phyloP scores from a whole-genome alignment of 2,888 invertebrate genomes.

The Blomia tropicalis region DNA sequence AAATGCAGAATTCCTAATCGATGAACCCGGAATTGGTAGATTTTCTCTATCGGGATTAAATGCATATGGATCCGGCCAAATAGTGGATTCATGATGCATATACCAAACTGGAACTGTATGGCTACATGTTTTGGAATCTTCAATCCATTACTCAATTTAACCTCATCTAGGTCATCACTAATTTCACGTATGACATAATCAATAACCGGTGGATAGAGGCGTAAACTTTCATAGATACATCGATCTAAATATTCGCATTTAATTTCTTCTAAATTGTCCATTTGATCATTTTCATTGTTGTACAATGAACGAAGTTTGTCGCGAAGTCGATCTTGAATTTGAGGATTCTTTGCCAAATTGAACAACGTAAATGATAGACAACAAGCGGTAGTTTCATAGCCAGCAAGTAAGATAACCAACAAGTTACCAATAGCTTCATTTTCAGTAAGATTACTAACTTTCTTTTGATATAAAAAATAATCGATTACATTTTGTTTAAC shows the following conservation, averaged over 20 bases:
- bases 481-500: constrained; percentile 7
- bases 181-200: constrained; percentile 25
- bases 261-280: not conserved
- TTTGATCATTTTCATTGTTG: not conserved
- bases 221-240: constrained; percentile 15
- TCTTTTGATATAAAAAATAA: not conserved
- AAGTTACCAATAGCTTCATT: constrained; percentile 26
- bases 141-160: not conserved
- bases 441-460: not conserved
- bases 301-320: constrained; percentile 34
- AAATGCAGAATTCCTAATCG: constrained; percentile 17
- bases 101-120: constrained; percentile 31
- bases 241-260: constrained; percentile 12
- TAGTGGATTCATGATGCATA: constrained; percentile 31
- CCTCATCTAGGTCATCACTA: constrained; percentile 17
- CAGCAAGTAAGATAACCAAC: constrained; percentile 27
- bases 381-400: constrained; percentile 41
- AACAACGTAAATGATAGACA: constrained; percentile 39
- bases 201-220: constrained; percentile 29
- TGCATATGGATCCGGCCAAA: constrained; percentile 31
- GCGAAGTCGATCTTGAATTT: constrained; percentile 37
- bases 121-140: constrained; percentile 28
- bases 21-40: not conserved
- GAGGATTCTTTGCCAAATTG: constrained; percentile 38
- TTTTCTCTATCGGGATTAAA: constrained; percentile 30